Conservation (phyloP, 2,888 invertebrate species). For the Chymomyza amoena region DNA sequence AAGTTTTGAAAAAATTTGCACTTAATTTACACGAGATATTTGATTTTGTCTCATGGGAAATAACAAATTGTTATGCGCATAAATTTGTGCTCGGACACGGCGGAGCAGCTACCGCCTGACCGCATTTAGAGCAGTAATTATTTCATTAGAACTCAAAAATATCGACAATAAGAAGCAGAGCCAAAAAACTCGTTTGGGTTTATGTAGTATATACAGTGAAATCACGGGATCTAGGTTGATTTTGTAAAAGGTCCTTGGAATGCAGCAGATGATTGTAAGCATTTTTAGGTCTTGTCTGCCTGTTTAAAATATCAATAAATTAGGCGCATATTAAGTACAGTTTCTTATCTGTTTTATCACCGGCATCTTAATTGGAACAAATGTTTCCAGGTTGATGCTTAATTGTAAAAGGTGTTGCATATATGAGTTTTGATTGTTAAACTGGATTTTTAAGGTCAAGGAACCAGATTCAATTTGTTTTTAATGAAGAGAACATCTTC, state of each 20-base stretch:
- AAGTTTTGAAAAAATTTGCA: background rate
- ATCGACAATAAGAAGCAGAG: background rate
- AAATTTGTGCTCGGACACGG: background rate
- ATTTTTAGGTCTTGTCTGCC: too few species aligned
- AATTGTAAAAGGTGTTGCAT: too few species aligned
- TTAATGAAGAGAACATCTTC: too few species aligned
- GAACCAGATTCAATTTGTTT: too few species aligned
- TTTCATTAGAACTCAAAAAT: slow-evolving; percentile 16
- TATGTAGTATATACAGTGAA: background rate
- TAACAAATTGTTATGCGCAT: background rate
- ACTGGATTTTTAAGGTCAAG: too few species aligned
- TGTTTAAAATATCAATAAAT: too few species aligned
- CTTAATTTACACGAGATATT: slow-evolving; percentile 23
- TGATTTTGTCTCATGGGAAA: slow-evolving; percentile 7
- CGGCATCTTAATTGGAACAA: too few species aligned
- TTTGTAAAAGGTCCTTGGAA: background rate
- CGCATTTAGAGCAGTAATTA: slow-evolving; percentile 23
- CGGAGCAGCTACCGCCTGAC: background rate
- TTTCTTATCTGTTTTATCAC: too few species aligned
- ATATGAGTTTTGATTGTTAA: too few species aligned
- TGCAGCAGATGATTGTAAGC: too few species aligned
- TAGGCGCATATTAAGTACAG: too few species aligned
- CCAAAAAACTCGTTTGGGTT: background rate
- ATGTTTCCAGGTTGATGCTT: too few species aligned
- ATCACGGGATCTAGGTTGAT: background rate